A percentile compares a stretch with the other conserved stretches of the same genome.
phyloP scores from a whole-genome alignment of 2,797 vertebrate genomes.

The Acrossocheilus wenchowensis region DNA sequence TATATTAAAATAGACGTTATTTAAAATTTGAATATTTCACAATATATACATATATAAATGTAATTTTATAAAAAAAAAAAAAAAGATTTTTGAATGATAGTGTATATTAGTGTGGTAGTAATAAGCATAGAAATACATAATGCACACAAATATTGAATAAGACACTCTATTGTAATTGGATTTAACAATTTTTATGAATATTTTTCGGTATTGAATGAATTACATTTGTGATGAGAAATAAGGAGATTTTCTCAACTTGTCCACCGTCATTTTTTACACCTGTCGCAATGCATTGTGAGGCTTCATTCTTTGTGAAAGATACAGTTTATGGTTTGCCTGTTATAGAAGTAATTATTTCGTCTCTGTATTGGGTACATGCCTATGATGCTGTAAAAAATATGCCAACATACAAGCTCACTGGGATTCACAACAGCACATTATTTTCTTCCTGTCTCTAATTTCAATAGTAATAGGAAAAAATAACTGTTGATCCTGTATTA shows the following conservation, averaged over 20 bases:
- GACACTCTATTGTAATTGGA: too few relatives aligned
- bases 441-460: constrained; percentile 8
- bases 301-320: background rate
- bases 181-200: background rate
- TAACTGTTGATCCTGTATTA: background rate
- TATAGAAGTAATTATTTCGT: constrained; percentile 3
- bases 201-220: background rate
- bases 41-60: too few relatives aligned
- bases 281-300: background rate
- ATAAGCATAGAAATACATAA: background rate
- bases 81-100: background rate
- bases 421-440: background rate
- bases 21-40: too few relatives aligned
- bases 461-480: constrained; percentile 25
- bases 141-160: background rate
- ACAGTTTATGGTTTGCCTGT: background rate
- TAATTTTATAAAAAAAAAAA: too few relatives aligned
- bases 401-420: background rate
- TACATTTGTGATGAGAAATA: background rate
- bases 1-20: background rate
- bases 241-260: background rate
- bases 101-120: background rate
- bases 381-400: background rate
- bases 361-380: background rate
- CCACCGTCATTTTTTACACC: background rate